Evolutionary conservation across 2,797 vertebrate species (phyloP), one percentile per base, ranked within the genome.

Genomic region (Arnoldichthys spilopterus): DNA sequence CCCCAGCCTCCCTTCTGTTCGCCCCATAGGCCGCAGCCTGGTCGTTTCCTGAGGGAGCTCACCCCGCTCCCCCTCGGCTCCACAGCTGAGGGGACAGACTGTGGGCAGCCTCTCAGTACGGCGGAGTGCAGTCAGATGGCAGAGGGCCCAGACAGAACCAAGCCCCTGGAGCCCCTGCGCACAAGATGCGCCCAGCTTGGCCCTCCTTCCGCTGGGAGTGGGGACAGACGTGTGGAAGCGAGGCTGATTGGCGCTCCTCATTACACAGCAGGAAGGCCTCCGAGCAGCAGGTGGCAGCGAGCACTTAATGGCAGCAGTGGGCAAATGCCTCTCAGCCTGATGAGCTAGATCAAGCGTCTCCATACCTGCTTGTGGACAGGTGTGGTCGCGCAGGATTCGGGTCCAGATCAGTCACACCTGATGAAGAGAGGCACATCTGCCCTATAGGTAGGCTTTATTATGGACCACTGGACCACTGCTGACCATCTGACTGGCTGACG

Each of bases 21-120:
- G 90, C 90, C 91, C 91, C 75, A 85, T 91, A 88, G 91, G 90
- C 90, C 87, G 30, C 90, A 92, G 90, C 89, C 91, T 92, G 90
- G 91, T 86, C 76, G 84, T 90, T 91, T 94, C 91, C 92, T 88
- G 87, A 85, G 90, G 93, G 90, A 89, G 85, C 82, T 87, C 87
- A 87, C 91, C 90, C 88, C 79, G 87, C 89, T 90, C 85, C 87
- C 87, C 90, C 59, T 91, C 59, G 76, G 68, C 69, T 66, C 56
- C 90, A 91, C 91, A 93, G 93, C 93, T 93, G 92, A 94, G 89
- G 86, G 89, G 90, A 90, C 92, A 91, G 92, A 89, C 92, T 92
- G 92, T 91, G 89, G 90, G 89, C 88, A 86, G 90, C 47, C 83
- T 77, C 51, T 69, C 69, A 56, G 63, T 66, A 47, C 47, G 76